These are phyloP conservation scores for Apantesis nais DNA, from an alignment of 2,888 invertebrate species.

Conservation along the genomic window DNA sequence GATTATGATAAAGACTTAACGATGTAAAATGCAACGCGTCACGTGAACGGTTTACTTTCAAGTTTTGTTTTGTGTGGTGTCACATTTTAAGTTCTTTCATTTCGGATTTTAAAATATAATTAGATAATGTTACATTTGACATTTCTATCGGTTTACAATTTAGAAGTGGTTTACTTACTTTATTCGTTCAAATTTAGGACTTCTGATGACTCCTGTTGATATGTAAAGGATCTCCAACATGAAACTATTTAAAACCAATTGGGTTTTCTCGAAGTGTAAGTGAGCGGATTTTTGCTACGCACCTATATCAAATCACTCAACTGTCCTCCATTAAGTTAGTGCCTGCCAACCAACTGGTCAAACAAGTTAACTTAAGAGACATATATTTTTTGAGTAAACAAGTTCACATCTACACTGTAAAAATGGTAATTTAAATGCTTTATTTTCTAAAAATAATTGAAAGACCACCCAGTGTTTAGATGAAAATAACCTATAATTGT, in stretches of 20 bases:
- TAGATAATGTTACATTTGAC: slow-evolving; percentile 29
- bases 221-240: slow-evolving; percentile 19
- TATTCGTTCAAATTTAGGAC: slow-evolving; percentile 2
- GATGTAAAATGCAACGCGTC: slow-evolving; percentile 63
- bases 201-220: slow-evolving; percentile 19
- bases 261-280: slow-evolving; percentile 10
- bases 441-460: slow-evolving; percentile 3
- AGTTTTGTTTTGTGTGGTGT: slow-evolving; percentile 76
- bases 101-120: slow-evolving; percentile 28
- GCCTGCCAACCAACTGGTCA: slow-evolving; percentile 62
- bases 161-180: slow-evolving; percentile 14
- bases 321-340: slow-evolving; percentile 55
- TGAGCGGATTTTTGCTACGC: slow-evolving; percentile 5
- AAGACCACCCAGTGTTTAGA: background rate
- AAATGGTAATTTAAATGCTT: slow-evolving; percentile 10
- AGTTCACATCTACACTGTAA: slow-evolving; percentile 5
- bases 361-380: slow-evolving; percentile 56
- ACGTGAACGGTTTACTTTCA: slow-evolving; percentile 77
- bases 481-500: background rate
- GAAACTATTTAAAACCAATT: slow-evolving; percentile 16
- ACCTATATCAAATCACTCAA: slow-evolving; percentile 24
- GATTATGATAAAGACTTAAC: slow-evolving; percentile 59
- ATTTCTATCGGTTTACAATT: slow-evolving; percentile 22
- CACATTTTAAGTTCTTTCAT: slow-evolving; percentile 68
- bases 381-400: slow-evolving; percentile 62